Conservation (phyloP, 1,140 invertebrate genomes). For the Brachionus rotundiformis region DNA sequence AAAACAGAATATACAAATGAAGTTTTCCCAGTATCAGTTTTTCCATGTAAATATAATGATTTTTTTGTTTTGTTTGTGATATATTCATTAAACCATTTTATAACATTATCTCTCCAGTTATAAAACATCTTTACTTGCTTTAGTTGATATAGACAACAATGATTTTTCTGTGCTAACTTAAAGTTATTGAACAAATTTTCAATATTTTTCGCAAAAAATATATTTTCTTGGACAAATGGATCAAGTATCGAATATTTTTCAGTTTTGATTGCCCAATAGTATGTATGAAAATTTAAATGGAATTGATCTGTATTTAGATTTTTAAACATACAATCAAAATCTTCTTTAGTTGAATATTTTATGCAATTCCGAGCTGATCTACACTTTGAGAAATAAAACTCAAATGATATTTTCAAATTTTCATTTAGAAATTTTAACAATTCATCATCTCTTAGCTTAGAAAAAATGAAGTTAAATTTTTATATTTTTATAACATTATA, state of each 20-base stretch:
- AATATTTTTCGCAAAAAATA: background rate
- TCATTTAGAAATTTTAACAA: no score
- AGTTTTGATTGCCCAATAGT: background rate
- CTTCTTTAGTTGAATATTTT: slow-evolving; percentile 10
- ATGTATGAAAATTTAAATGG: background rate
- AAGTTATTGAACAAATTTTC: background rate
- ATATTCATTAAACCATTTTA: background rate
- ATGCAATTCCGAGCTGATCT: background rate
- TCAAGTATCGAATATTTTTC: background rate
- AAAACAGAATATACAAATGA: background rate
- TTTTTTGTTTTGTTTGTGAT: background rate
- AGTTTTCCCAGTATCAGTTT: background rate
- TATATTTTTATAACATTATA: no score
- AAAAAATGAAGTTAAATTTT: no score
- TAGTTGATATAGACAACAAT: background rate
- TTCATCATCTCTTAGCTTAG: no score
- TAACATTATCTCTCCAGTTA: background rate
- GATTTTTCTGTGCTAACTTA: background rate
- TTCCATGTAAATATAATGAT: background rate
- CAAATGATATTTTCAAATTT: background rate
- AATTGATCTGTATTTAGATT: background rate
- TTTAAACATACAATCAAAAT: slow-evolving; percentile 22
- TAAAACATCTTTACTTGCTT: background rate
- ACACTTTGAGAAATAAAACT: background rate
- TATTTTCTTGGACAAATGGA: background rate